A percentile compares a stretch with the other conserved stretches of the same genome.
phyloP scores from a whole-genome alignment of 2,113 vertebrate genomes.

The Grallaria varia region DNA sequence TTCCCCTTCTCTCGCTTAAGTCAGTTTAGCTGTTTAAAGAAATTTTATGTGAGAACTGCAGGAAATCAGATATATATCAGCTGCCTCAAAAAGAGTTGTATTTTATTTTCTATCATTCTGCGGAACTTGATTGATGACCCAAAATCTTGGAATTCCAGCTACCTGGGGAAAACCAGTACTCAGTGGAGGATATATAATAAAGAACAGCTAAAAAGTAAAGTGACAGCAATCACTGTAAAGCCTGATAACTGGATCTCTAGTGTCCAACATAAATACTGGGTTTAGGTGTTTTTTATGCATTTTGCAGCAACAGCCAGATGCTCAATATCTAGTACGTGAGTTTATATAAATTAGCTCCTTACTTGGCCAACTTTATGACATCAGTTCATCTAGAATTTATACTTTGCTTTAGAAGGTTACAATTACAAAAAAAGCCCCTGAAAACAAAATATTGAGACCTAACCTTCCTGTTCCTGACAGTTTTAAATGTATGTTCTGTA shows the following conservation, averaged over 20 bases:
- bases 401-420: not conserved
- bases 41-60: not conserved
- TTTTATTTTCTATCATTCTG: constrained; percentile 36
- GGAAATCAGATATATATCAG: constrained; percentile 22
- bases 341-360: constrained; percentile 58
- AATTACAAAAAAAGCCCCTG: not conserved
- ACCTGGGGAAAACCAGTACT: constrained; percentile 32
- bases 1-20: not conserved
- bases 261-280: constrained; percentile 36
- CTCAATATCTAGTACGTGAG: constrained; percentile 33
- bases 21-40: not conserved
- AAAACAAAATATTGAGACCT: not conserved
- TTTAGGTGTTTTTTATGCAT: constrained; percentile 26
- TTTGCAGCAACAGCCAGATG: constrained; percentile 48
- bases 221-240: constrained; percentile 44
- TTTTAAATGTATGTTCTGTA: not conserved
- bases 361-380: constrained; percentile 27
- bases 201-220: constrained; percentile 54
- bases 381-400: constrained; percentile 31
- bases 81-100: not conserved
- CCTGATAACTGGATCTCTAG: constrained; percentile 53
- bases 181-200: constrained; percentile 12
- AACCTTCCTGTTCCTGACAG: not conserved
- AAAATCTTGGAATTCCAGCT: constrained; percentile 32
- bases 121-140: constrained; percentile 9